Evolutionary conservation across 92 coral and sea anemone species (phyloP), one percentile per base, ranked within the genome.

Genomic region (Blastomussa wellsi): DNA sequence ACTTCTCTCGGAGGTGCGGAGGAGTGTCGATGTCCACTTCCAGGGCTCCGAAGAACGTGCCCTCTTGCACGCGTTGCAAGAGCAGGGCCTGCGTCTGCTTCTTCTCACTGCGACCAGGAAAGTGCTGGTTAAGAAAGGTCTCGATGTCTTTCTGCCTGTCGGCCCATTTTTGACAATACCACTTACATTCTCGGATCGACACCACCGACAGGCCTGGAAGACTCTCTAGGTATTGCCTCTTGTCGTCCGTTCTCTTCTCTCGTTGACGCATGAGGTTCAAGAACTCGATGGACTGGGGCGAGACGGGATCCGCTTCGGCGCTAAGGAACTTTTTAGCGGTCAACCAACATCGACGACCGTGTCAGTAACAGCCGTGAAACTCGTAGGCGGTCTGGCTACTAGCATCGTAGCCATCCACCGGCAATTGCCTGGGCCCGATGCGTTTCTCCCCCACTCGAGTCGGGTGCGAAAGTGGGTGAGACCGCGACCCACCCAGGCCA

Each of bases 21-120:
- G 90, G 87, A 26, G 87, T 88, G 2, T 33, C 48, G 17, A 90
- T 87, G 39, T 87, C 87, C 20, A 88, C 88, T 24, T 80, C 82
- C 55, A 81, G 7, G 66, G 31, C 29, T 24, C 66, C 32, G 14
- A 60, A 60, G 31, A 59, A 59, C 11, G 29, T n/a, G 1, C 66
- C 66, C 14, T 24, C 31, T 2, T 24, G 24, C 9, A n/a, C 32
- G 3, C 2, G 2, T 7, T 57, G 29, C 29, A 59, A 59, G 10
- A 22, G 12, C 66, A 5, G 31, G 7, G 66, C 7, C 29, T 60
- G 32, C 12, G 13, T 6, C 2, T 7, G 29, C 12, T 24, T 7
- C 14, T n/a, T 24, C 31, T 59, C 10, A 14, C 32, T n/a, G 9
- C 0, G 29, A 24, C 66, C 66, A 4, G 66, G 32, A 60, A 60